Evolutionary conservation across 2,888 invertebrate species (phyloP).

Genomic region (Hedychridium roseum): DNA sequence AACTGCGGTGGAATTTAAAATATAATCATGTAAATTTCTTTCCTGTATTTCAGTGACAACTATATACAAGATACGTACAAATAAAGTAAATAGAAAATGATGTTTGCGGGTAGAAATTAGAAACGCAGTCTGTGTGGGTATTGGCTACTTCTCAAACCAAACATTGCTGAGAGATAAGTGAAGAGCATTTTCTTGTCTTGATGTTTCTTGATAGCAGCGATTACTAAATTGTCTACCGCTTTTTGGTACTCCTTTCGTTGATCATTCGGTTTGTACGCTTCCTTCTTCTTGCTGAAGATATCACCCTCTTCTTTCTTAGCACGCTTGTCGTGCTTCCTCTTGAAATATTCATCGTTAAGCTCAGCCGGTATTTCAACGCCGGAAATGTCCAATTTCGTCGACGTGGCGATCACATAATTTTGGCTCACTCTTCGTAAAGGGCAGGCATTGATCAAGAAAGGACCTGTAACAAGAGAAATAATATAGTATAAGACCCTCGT

Average conservation of each 20-base stretch:
- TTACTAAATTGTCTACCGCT: constrained; percentile 78
- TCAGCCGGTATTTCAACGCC: constrained; percentile 82
- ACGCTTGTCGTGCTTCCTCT: constrained; percentile 86
- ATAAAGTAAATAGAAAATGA: too few species aligned
- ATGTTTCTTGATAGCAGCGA: constrained; percentile 85
- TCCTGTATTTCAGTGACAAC: too few species aligned
- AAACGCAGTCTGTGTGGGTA: constrained; percentile 97
- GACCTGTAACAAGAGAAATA: constrained; percentile 73
- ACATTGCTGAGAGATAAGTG: constrained; percentile 92
- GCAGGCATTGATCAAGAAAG: constrained; percentile 92
- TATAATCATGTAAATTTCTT: too few species aligned
- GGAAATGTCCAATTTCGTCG: constrained; percentile 85
- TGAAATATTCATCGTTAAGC: constrained; percentile 93
- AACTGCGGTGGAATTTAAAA: too few species aligned
- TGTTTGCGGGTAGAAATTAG: too few species aligned
- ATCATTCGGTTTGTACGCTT: constrained; percentile 87
- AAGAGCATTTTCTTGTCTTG: constrained; percentile 86
- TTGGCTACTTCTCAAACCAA: constrained; percentile 92
- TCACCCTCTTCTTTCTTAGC: constrained; percentile 88
- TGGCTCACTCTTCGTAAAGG: constrained; percentile 95
- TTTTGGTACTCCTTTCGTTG: constrained; percentile 93
- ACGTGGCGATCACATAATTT: constrained; percentile 94
- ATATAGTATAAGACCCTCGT: too few species aligned
- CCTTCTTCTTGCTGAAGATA: constrained; percentile 93
- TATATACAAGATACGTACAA: too few species aligned